Evolutionary conservation across 2,888 invertebrate genomes (phyloP).

Genomic region (Bellardia bayeri): DNA sequence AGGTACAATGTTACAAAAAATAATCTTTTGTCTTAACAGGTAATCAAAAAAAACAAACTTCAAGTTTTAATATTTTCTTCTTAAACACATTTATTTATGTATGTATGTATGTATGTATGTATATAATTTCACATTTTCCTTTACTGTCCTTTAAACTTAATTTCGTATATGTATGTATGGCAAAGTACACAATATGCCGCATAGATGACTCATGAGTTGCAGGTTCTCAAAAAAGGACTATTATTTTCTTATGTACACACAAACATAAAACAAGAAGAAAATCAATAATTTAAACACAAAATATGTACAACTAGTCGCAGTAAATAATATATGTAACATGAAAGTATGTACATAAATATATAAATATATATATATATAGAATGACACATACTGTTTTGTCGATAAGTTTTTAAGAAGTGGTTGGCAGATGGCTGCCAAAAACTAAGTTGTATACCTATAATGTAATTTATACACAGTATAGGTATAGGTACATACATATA

Average conservation of each 20-base stretch:
- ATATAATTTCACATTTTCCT: neutral
- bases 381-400: slow-evolving; percentile 32
- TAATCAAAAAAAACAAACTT: neutral
- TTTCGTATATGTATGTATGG: neutral
- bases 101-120: no score
- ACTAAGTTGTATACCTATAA: neutral
- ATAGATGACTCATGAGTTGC: slow-evolving; percentile 62
- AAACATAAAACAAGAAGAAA: slow-evolving; percentile 16
- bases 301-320: neutral
- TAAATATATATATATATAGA: neutral
- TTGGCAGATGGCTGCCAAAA: slow-evolving; percentile 44
- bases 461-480: neutral
- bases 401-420: slow-evolving; percentile 50
- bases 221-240: slow-evolving; percentile 42
- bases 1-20: no score
- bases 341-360: no score
- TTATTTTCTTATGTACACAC: slow-evolving; percentile 23
- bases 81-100: neutral
- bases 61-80: neutral
- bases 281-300: slow-evolving; percentile 30
- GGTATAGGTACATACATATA: neutral
- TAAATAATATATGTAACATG: neutral
- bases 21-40: no score
- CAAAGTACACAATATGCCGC: slow-evolving; percentile 38
- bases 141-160: slow-evolving; percentile 4